Conservation (phyloP, 2,888 invertebrate genomes). For the Acrocyrtus sp. region DNA sequence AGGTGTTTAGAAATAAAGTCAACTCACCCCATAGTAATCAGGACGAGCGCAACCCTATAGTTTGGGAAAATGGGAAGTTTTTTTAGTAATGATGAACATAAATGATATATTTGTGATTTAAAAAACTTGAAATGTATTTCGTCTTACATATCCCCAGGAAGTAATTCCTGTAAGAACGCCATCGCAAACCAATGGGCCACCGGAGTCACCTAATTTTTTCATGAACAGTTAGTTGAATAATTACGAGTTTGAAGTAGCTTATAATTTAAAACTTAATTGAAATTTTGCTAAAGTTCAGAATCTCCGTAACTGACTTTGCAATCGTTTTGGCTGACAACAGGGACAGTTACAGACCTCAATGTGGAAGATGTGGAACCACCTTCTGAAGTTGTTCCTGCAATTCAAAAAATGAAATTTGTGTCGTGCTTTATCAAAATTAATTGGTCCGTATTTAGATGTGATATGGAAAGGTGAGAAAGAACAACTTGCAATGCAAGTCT, state of each 20-base stretch:
- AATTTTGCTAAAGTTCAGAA: too few relatives aligned
- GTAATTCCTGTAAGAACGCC: slow-evolving; percentile 20
- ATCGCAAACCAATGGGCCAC: slow-evolving; percentile 23
- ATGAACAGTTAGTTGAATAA: too few relatives aligned
- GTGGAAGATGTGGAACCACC: slow-evolving; percentile 30
- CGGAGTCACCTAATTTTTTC: slow-evolving; percentile 36
- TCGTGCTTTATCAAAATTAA: too few relatives aligned
- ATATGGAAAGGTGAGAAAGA: background rate
- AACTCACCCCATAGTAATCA: slow-evolving; percentile 26
- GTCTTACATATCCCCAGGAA: slow-evolving; percentile 41
- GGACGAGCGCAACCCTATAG: slow-evolving; percentile 35
- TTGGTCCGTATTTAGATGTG: too few relatives aligned
- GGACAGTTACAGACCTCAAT: slow-evolving; percentile 33
- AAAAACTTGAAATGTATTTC: background rate
- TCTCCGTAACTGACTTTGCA: slow-evolving; percentile 41
- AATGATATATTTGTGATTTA: background rate
- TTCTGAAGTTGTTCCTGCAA: slow-evolving; percentile 40
- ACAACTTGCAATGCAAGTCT: background rate
- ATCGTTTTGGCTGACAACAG: slow-evolving; percentile 10
- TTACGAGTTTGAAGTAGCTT: too few relatives aligned
- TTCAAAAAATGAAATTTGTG: too few relatives aligned
- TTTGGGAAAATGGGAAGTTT: background rate
- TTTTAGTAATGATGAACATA: background rate
- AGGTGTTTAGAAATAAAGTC: too few relatives aligned
- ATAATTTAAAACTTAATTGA: too few relatives aligned